Evolutionary conservation across 2,797 vertebrate species (phyloP), one percentile per base, ranked within the genome.

Genomic region (Pseudotriccus pelzelni): DNA sequence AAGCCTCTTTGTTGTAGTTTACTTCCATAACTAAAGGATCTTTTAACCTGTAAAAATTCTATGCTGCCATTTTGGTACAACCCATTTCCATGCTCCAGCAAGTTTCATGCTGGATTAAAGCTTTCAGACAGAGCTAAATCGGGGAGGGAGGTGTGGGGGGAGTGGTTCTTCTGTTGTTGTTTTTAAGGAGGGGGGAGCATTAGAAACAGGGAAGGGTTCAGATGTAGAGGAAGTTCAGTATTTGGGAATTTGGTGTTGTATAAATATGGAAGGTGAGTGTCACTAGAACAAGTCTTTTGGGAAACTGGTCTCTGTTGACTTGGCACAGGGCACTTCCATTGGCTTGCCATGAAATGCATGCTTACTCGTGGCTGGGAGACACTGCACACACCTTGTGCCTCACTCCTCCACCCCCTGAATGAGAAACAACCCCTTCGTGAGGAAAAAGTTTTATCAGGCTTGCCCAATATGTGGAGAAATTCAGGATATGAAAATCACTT

Each of bases 311-410:
- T 84, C 96, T 27, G 0, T 60, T 43, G 92, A 36, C 92, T 72
- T 70, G 92, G n/a, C 93, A 94, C 88, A 4, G 77, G 90, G 89
- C 94, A 95, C 92, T 90, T 84, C 55, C 59, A 10, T 6, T 73
- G 89, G 95, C 85, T 94, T 92, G 27, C 30, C 95, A 78, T 96
- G 92, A 91, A 75, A 77, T 96, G 91, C 94, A 96, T 97, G 95
- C 85, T 91, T 88, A 75, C 84, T 94, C n/a, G 34, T 96, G 96
- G 91, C 87, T 63, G 74, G 94, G 94, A 96, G 89, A 94, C 85
- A 63, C 55, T 90, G 91, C 94, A 88, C 86, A 64, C 91, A 94
- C 92, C 76, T 87, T 30, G 91, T 94, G 94, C 94, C 94, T 95
- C 94, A 96, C 94, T 84, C 91, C 91, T 84, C 87, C 85, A 89